These are phyloP conservation scores for Dicycla oo DNA, from an alignment of 2,888 invertebrate genomes.

Conservation along the genomic window DNA sequence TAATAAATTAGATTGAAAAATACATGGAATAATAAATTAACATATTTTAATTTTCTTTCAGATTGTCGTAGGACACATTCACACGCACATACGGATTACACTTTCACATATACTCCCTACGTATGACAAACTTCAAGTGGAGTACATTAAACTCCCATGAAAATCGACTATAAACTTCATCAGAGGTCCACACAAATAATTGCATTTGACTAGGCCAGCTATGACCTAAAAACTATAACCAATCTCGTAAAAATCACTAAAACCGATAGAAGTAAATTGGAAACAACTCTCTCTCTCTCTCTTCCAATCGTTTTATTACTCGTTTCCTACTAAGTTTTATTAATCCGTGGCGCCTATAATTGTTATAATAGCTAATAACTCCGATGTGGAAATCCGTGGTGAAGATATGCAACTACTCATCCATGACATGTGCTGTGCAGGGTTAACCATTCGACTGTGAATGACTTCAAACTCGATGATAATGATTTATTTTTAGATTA, in stretches of 20 bases:
- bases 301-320: slow-evolving; percentile 72
- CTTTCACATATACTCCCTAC: too few species aligned
- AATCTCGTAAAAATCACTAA: slow-evolving; percentile 26
- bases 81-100: too few species aligned
- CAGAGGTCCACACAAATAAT: background rate
- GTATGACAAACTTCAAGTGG: background rate
- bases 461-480: slow-evolving; percentile 38
- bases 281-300: slow-evolving; percentile 41
- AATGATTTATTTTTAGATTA: slow-evolving; percentile 53
- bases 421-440: slow-evolving; percentile 40
- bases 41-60: too few species aligned
- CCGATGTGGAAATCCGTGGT: slow-evolving; percentile 70
- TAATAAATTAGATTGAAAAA: too few species aligned
- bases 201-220: background rate
- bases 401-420: slow-evolving; percentile 58
- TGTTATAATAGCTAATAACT: slow-evolving; percentile 78
- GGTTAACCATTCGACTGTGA: slow-evolving; percentile 51
- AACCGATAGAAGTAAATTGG: slow-evolving; percentile 45
- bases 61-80: too few species aligned
- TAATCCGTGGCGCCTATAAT: slow-evolving; percentile 78
- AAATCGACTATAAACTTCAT: background rate
- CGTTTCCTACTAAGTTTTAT: slow-evolving; percentile 73
- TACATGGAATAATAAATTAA: too few species aligned
- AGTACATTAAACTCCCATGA: background rate
- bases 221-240: slow-evolving; percentile 1